Evolutionary conservation across 23 tunicate genomes (phyloP), one percentile per base, ranked within the genome.

Genomic region (Styela plicata): DNA sequence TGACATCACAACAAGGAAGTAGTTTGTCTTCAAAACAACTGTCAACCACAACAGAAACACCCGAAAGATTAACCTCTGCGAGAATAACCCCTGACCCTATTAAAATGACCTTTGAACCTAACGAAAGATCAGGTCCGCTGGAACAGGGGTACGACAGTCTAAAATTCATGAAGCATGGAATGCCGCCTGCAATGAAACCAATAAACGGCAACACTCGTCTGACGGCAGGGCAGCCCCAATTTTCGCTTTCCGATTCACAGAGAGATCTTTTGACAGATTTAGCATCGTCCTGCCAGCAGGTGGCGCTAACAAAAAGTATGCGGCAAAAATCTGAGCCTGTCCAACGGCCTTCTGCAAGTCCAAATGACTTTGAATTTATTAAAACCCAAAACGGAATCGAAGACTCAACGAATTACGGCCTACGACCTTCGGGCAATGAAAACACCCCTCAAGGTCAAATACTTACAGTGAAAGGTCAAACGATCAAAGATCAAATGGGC

Each of bases 271-370:
- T 83, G 24, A 83, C 79, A 57, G 69, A 62, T 74, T 25, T 89
- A 0, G 94, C 94, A 28, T n/a, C 80, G 36, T 89, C 94, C 1
- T 78, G 87, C 53, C 80, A 83, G 68, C 62, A 83, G 67, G 87
- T 83, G 31, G 84, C 87, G 80, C 76, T 83, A 68, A 36, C 36
- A 44, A 52, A 36, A 23, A 23, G 22, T 24, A 36, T 27, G 52
- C 18, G 66, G n/a, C 81, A 76, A 76, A 52, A 24, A 20, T 36
- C 81, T 34, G 24, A 44, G 3, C 27, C 81, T 28, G 26, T 22
- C 3, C 81, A 13, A 44, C 13, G 57, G 10, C 57, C 57, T 5
- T 44, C 13, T 44, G 57, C 57, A 7, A 44, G 57, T 44, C 57
- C 57, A 5, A 44, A 5, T 13, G 57, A 44, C 13, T 13, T 13